These are phyloP conservation scores for Drosophila siamana DNA, from an alignment of 2,888 invertebrate species.

Conservation along the genomic window DNA sequence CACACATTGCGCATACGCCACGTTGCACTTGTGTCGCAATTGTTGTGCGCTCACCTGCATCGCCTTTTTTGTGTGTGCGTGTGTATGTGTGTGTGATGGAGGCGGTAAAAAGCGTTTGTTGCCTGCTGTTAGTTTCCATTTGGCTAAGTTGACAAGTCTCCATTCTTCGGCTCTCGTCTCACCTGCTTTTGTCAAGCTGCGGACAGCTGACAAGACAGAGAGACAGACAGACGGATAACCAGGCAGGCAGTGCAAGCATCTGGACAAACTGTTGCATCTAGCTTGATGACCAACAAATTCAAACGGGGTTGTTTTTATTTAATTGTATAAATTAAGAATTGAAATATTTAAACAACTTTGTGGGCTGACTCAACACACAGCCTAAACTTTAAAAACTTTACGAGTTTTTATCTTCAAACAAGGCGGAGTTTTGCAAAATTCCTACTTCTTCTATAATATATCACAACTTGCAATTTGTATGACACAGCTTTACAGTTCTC, in stretches of 20 bases:
- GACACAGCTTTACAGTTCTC: too few relatives aligned
- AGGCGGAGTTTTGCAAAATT: too few relatives aligned
- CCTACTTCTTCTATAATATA: too few relatives aligned
- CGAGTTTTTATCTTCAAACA: too few relatives aligned
- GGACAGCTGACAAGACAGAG: slow-evolving; percentile 20
- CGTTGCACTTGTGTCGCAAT: slow-evolving; percentile 65
- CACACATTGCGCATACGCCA: slow-evolving; percentile 71
- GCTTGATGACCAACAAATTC: background rate
- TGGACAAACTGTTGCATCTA: slow-evolving; percentile 5
- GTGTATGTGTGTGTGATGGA: background rate
- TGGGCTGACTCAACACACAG: too few relatives aligned
- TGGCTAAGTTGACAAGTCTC: slow-evolving; percentile 26
- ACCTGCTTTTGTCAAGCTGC: slow-evolving; percentile 35
- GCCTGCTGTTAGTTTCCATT: slow-evolving; percentile 33
- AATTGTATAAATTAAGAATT: too few relatives aligned
- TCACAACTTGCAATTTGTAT: too few relatives aligned
- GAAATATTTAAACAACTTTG: too few relatives aligned
- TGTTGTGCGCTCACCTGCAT: slow-evolving; percentile 48
- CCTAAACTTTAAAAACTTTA: too few relatives aligned
- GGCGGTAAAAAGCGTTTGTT: slow-evolving; percentile 20
- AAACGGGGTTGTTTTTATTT: too few relatives aligned
- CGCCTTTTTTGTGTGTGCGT: slow-evolving; percentile 26
- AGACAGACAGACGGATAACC: background rate
- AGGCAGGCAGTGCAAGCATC: background rate
- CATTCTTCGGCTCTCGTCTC: slow-evolving; percentile 9